Base-by-base conservation (phyloP, 2,113 vertebrate genomes). In the Mesoclemmys tuberculata region DNA sequence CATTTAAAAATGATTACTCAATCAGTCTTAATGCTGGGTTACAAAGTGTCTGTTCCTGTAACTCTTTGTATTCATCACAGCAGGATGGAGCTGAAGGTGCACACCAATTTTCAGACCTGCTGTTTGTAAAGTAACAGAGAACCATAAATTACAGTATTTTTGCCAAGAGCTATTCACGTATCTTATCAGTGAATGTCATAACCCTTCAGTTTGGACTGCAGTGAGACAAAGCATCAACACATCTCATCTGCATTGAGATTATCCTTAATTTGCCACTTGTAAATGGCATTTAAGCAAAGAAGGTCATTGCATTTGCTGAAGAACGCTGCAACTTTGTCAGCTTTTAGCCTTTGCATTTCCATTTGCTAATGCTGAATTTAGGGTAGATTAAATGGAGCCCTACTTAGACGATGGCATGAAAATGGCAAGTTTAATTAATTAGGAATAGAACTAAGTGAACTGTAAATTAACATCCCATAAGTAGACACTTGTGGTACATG, bases 401-500 rank as follows among this genome's bases (percentile, higher is more conserved):
- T 54, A 41, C 38, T 46, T 54, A 52, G 51, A 21, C 44, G 35
- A 38, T 38, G 88, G n/a, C 26, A 48, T 38, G 11, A 49, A 0
- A 2, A 75, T 27, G 52, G 71, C 51, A 52, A 52, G 19, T 79
- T 27, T n/a, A 11, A 22, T 49, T 27, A 29, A 80, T 49, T 84
- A 55, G 54, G 22, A 86, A 44, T 55, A 71, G 51, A 78, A 61
- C 58, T 56, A 55, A 78, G 31, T 51, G 22, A 77, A 31, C 46
- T 35, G 4, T 58, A 85, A 27, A 13, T 48, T 3, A 38, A 35
- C 85, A 80, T 54, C 5, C 24, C n/a, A 1, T 1, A 12, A 27
- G 22, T 79, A 0, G 4, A 3, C 51, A 35, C 2, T 71, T 41
- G 61, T 80, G 18, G 8, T 26, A 64, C 0, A 3, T 19, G n/a